A percentile compares a stretch with the other conserved stretches of the same genome.
phyloP scores from a whole-genome alignment of 2,888 invertebrate species.

The Volucella zonaria region DNA sequence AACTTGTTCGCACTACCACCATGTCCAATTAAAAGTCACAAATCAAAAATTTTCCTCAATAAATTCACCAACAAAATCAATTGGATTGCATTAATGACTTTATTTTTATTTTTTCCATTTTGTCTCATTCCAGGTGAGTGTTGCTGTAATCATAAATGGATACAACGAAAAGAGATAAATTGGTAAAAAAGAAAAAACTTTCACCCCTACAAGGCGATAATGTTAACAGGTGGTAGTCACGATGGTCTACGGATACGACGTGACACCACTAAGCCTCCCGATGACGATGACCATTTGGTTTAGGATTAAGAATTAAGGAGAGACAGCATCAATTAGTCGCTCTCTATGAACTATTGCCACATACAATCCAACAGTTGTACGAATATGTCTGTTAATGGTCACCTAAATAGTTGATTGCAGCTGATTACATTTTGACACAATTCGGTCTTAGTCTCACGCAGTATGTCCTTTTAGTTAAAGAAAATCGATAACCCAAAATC shows the following conservation, averaged over 20 bases:
- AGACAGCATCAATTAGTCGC: conserved; percentile 64
- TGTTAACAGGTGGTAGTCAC: conserved; percentile 64
- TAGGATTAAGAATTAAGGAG: conserved; percentile 37
- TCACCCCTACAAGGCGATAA: conserved; percentile 66
- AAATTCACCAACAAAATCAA: conserved; percentile 65
- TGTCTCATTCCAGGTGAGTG: conserved; percentile 63
- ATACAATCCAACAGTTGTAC: conserved; percentile 60
- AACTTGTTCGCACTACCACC: conserved; percentile 43
- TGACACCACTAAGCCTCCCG: conserved; percentile 36
- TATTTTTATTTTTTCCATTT: conserved; percentile 19
- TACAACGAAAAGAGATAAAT: not conserved
- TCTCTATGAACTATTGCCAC: not conserved
- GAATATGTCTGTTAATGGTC: conserved; percentile 40
- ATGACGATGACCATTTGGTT: conserved; percentile 5
- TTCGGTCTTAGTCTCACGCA: conserved; percentile 37
- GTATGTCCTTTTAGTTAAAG: conserved; percentile 32
- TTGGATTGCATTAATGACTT: conserved; percentile 65
- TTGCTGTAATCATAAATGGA: not conserved
- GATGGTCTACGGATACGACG: conserved; percentile 7
- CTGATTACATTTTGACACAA: conserved; percentile 58
- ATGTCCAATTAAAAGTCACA: conserved; percentile 71
- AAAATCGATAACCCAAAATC: no score
- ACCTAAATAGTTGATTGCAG: conserved; percentile 23
- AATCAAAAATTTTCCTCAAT: conserved; percentile 63
- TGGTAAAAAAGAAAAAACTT: conserved; percentile 34